Evolutionary conservation across 2,797 vertebrate genomes (phyloP), one percentile per base, ranked within the genome.

Genomic region (Pangasius sanitwongsei): DNA sequence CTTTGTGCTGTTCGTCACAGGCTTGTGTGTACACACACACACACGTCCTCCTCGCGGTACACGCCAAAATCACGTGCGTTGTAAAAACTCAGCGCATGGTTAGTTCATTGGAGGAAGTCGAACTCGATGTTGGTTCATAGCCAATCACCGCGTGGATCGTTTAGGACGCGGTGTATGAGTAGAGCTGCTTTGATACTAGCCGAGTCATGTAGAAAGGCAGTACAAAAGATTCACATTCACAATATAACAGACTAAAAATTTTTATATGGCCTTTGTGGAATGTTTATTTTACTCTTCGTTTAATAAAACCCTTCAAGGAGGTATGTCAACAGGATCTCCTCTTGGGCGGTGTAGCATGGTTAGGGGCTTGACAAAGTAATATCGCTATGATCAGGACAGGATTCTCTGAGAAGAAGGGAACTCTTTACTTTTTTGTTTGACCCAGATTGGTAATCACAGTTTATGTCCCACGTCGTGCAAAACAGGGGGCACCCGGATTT

Each of bases 401-500:
- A 75, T 2, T 37, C 18, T 6, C 2, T 18, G 34, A 41, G 34
- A 23, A 3, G 34, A 72, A 37, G 34, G 1, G 65, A 34, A 69
- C 25, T 69, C 0, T 2, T 8, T 44, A 6, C 44, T 8, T 7
- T 8, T 44, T 44, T 44, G 44, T 44, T 0, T 48, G 2, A 7
- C 9, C 0, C 6, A 16, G 2, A 7, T n/a, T n/a, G 6, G 20
- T 48, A 75, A 50, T 75, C 41, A 44, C 9, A 25, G n/a, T n/a
- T n/a, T 12, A 23, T 0, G 6, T 12, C 12, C 4, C 6, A 4
- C 1, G 0, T 13, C 25, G 53, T 53, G 44, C 5, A 78, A 78
- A 78, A 80, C 6, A 92, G 92, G 93, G 93, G 92, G 93, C 92
- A 93, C 93, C 92, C 89, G 90, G 94, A 96, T 94, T 95, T 95